phyloP scores from a whole-genome alignment of 53 echinoderm and acorn worm species.

The Mesocentrotus franciscanus region DNA sequence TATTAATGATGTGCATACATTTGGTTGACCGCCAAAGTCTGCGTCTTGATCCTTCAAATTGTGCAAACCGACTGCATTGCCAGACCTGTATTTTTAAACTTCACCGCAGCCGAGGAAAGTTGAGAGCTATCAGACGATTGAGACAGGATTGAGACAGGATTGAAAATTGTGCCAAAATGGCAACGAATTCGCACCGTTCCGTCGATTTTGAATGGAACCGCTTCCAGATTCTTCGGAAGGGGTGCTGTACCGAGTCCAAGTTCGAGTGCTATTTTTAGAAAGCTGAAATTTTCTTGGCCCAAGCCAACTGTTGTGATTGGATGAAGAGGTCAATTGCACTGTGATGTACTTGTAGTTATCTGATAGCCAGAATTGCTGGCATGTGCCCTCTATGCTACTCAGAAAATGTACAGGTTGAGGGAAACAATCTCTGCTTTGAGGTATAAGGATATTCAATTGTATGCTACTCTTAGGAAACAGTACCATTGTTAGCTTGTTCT shows the following conservation, averaged over 20 bases:
- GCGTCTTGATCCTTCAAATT: not conserved
- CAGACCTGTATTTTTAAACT: not conserved
- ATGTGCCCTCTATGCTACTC: no score
- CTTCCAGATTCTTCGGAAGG: conserved; percentile 35
- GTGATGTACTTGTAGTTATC: not conserved
- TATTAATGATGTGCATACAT: not conserved
- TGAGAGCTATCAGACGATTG: not conserved
- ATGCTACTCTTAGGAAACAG: no score
- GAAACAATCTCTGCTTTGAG: no score
- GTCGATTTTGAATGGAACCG: not conserved
- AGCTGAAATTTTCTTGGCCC: conserved; percentile 53
- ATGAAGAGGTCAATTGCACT: conserved; percentile 46
- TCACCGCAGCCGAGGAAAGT: not conserved
- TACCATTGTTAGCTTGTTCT: no score
- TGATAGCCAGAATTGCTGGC: no score
- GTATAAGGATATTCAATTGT: no score
- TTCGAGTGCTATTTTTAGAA: conserved; percentile 58
- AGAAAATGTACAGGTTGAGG: no score
- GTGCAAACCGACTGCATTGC: not conserved
- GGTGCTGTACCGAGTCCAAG: conserved; percentile 48
- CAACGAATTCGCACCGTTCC: not conserved
- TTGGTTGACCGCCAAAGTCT: conserved; percentile 22
- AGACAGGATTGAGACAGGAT: not conserved
- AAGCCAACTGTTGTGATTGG: conserved; percentile 33
- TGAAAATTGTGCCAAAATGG: conserved; percentile 27